Percentiles rank a stretch among this genome's conserved stretches.
phyloP scores from a whole-genome alignment of 1,140 invertebrate genomes.

The Drosophila arawakana region DNA sequence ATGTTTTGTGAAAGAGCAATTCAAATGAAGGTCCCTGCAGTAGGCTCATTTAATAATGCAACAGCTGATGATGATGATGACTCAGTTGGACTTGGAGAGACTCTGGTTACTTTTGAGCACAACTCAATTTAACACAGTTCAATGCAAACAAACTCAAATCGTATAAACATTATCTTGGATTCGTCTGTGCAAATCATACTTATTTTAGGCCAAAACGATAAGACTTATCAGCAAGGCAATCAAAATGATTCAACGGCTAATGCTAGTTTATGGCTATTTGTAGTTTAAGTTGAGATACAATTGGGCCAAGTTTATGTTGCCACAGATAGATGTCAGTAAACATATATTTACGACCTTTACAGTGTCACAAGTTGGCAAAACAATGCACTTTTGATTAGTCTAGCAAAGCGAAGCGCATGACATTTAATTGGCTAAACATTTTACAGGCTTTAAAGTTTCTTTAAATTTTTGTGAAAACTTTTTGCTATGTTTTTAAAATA shows the following conservation, averaged over 20 bases:
- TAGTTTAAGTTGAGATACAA: slow-evolving; percentile 1
- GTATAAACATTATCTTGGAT: slow-evolving; percentile 9
- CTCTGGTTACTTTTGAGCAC: background rate
- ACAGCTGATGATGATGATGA: background rate
- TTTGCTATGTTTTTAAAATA: too few species aligned
- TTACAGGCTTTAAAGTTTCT: background rate
- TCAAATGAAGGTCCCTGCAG: slow-evolving; percentile 34
- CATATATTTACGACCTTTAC: slow-evolving; percentile 10
- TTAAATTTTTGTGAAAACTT: background rate
- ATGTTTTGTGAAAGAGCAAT: slow-evolving; percentile 39
- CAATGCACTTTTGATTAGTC: background rate
- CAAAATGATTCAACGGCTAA: slow-evolving; percentile 21
- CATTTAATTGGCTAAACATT: background rate
- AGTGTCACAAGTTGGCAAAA: background rate
- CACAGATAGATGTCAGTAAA: background rate
- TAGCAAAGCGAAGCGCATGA: background rate
- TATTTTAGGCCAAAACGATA: slow-evolving; percentile 24
- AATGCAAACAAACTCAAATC: background rate
- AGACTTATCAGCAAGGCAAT: slow-evolving; percentile 19
- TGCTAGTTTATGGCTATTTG: slow-evolving; percentile 14
- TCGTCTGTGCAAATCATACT: background rate
- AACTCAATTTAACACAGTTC: background rate
- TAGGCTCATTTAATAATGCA: slow-evolving; percentile 28
- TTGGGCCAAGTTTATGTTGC: background rate
- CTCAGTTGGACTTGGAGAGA: slow-evolving; percentile 7